Evolutionary conservation across 1,140 invertebrate species (phyloP), one percentile per base, ranked within the genome.

Genomic region (Drosophila kurseongensis): DNA sequence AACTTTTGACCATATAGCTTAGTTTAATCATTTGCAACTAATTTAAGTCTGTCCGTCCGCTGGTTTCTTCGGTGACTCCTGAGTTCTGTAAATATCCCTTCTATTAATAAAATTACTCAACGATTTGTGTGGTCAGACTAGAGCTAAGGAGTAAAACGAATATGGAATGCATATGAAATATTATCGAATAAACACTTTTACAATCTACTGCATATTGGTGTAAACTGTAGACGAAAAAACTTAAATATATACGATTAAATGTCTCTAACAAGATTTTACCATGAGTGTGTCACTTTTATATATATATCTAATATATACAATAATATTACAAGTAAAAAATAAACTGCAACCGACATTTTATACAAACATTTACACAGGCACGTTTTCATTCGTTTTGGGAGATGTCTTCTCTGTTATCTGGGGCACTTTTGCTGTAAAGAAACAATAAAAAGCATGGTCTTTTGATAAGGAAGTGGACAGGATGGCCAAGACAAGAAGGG

Each of bases 241-340:
- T 52, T 56, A 62, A 61, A 77, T 58, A 65, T 56, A 62, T 67
- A 68, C 78, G 51, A 75, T 78, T 86, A 82, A 75, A 68, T 89
- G 80, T 88, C 84, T 89, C 84, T 89, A 84, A 88, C 83, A 89
- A 89, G 80, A 88, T 88, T 88, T 88, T 88, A 88, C 80, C 77
- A 84, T 88, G 84, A 80, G 80, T 80, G 84, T 88, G 84, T 88
- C 84, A 89, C 84, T 89, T 88, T 88, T 88, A 84, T 89, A 86
- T 66, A 72, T 81, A 78, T 54, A 75, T 74, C 71, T 74, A 58
- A 88, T 89, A 88, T 89, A 73, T 81, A 83, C 79, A 84, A 83
- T 80, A 84, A 76, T 74, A 58, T 79, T 73, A 78, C 66, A 58
- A 75, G 68, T 59, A 67, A 71, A 61, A 80, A 89, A 89, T 78